phyloP scores from a whole-genome alignment of 1,140 invertebrate genomes.

The Bombus haemorrhoidalis region DNA sequence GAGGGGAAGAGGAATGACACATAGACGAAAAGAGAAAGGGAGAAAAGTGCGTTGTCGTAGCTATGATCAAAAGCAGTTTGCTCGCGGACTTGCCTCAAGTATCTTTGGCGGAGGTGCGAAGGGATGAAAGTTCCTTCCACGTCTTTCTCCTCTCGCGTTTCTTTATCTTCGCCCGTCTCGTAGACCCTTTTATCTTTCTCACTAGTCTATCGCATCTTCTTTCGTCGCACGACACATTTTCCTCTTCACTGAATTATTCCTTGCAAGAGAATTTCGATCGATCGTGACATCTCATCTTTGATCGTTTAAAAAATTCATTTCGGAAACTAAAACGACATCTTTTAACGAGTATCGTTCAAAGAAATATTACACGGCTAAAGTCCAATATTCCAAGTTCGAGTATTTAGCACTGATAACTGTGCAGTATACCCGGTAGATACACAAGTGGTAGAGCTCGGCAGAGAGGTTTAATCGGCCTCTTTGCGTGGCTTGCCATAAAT shows the following conservation, averaged over 20 bases:
- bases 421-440: background rate
- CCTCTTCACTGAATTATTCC: constrained; percentile 43
- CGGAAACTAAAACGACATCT: background rate
- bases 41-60: constrained; percentile 64
- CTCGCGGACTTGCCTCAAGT: constrained; percentile 68
- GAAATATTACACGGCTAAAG: background rate
- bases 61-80: constrained; percentile 76
- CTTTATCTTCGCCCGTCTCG: constrained; percentile 56
- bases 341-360: background rate
- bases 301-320: too few relatives aligned
- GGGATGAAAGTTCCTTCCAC: constrained; percentile 59
- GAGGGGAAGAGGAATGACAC: constrained; percentile 48
- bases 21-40: constrained; percentile 50
- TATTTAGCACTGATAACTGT: background rate
- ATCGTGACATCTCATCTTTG: background rate
- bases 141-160: constrained; percentile 42
- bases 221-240: background rate
- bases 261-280: background rate
- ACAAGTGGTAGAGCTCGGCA: background rate
- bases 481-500: constrained; percentile 31
- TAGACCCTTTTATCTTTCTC: constrained; percentile 21
- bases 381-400: background rate
- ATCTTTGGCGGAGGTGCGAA: constrained; percentile 50
- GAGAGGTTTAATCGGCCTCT: constrained; percentile 15
- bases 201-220: background rate